These are phyloP conservation scores for Taenioides sp. DNA, from an alignment of 2,797 vertebrate species.

Conservation along the genomic window DNA sequence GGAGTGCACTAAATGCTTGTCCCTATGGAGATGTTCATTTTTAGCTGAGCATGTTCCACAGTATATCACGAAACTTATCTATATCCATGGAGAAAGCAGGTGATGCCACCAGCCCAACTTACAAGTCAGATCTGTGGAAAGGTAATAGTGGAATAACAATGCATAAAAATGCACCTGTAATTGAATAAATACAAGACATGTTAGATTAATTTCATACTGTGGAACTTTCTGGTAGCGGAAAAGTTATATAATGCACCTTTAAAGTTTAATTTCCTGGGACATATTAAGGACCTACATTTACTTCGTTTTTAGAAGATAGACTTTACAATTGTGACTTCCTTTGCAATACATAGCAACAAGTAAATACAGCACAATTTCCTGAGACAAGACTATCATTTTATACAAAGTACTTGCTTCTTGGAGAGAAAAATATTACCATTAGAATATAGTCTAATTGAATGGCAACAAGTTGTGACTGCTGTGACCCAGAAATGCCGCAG, in stretches of 20 bases:
- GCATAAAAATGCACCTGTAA: too few species aligned
- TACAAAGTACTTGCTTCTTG: neutral
- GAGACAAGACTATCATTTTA: neutral
- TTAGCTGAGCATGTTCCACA: neutral
- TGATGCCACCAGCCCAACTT: neutral
- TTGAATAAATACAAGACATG: too few species aligned
- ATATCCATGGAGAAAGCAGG: neutral
- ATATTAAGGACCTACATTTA: neutral
- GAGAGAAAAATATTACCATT: neutral
- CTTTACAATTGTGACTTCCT: neutral
- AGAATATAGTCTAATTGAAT: conserved; percentile 11
- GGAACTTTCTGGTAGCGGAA: too few species aligned
- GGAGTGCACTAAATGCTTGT: neutral
- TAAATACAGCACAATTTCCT: neutral
- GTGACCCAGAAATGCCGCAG: conserved; percentile 35
- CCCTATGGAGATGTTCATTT: neutral
- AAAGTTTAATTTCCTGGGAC: too few species aligned
- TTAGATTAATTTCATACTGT: too few species aligned
- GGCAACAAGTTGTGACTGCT: conserved; percentile 28
- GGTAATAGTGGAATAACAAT: neutral
- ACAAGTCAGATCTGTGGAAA: neutral
- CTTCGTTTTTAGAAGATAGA: neutral
- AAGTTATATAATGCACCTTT: too few species aligned
- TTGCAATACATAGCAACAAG: neutral
- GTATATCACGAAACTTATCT: neutral